Conservation (phyloP, 1,140 invertebrate genomes). For the Drosophila kurseongensis region DNA sequence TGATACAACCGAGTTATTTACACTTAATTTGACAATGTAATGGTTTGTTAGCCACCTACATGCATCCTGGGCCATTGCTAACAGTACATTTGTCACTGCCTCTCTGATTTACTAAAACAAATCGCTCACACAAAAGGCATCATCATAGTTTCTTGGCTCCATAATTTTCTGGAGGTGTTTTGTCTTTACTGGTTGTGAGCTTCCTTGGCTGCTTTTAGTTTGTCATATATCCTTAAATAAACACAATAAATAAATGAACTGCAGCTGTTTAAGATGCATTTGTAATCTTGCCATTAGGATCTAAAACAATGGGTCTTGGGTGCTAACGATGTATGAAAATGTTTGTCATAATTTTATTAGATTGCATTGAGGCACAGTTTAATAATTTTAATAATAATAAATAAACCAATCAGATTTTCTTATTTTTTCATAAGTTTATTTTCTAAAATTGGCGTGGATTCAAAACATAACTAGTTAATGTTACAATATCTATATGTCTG, state of each 20-base stretch:
- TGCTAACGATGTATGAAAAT: neutral
- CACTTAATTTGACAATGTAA: slow-evolving; percentile 77
- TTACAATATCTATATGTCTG: slow-evolving; percentile 13
- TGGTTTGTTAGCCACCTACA: slow-evolving; percentile 35
- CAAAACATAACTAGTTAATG: slow-evolving; percentile 15
- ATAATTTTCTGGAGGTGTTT: slow-evolving; percentile 16
- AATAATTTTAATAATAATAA: too few relatives aligned
- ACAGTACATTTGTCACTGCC: slow-evolving; percentile 6
- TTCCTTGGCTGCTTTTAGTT: neutral
- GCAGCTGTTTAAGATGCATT: neutral
- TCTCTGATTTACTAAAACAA: neutral
- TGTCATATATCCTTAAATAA: slow-evolving; percentile 12
- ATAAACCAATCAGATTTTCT: too few relatives aligned
- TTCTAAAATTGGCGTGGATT: neutral
- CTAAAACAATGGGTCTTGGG: neutral
- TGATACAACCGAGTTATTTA: slow-evolving; percentile 76
- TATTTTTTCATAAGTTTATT: neutral
- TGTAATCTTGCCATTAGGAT: neutral
- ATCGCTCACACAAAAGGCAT: slow-evolving; percentile 5
- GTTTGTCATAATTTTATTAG: too few relatives aligned
- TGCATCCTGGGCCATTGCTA: neutral
- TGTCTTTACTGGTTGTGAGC: slow-evolving; percentile 5
- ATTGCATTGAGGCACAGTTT: too few relatives aligned
- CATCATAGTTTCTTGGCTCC: slow-evolving; percentile 13
- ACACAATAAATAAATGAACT: slow-evolving; percentile 33